phyloP scores from a whole-genome alignment of 1,140 invertebrate species.

The Eciton burchellii region DNA sequence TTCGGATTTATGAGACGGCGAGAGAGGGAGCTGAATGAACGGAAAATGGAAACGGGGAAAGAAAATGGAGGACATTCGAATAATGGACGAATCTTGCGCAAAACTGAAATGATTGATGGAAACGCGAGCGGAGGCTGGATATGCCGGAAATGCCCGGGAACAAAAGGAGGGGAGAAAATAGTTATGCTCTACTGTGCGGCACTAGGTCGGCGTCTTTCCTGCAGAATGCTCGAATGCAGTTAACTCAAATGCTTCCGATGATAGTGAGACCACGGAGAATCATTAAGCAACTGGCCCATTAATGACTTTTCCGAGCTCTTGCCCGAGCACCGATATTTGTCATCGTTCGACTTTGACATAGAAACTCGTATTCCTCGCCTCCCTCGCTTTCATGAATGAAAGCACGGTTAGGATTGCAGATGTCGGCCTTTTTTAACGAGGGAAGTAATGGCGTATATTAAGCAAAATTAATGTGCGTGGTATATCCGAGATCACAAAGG shows the following conservation, averaged over 20 bases:
- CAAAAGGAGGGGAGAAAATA: constrained; percentile 70
- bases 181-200: constrained; percentile 65
- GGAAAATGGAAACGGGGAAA: constrained; percentile 19
- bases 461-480: constrained; percentile 3
- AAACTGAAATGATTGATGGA: constrained; percentile 76
- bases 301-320: constrained; percentile 67
- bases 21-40: constrained; percentile 23
- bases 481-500: background rate
- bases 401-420: background rate
- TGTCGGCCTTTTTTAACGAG: background rate
- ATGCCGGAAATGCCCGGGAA: constrained; percentile 61
- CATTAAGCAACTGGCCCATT: constrained; percentile 58
- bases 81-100: constrained; percentile 72
- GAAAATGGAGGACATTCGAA: constrained; percentile 50
- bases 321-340: constrained; percentile 60
- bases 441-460: background rate
- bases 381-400: background rate
- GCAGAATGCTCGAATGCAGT: constrained; percentile 61
- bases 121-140: constrained; percentile 3
- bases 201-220: constrained; percentile 40
- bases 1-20: constrained; percentile 33
- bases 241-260: constrained; percentile 67
- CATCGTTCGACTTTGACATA: constrained; percentile 57
- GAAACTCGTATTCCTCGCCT: constrained; percentile 38
- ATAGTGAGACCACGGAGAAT: constrained; percentile 68